Evolutionary conservation across 2,797 vertebrate genomes (phyloP).

Genomic region (Falco rusticolus): DNA sequence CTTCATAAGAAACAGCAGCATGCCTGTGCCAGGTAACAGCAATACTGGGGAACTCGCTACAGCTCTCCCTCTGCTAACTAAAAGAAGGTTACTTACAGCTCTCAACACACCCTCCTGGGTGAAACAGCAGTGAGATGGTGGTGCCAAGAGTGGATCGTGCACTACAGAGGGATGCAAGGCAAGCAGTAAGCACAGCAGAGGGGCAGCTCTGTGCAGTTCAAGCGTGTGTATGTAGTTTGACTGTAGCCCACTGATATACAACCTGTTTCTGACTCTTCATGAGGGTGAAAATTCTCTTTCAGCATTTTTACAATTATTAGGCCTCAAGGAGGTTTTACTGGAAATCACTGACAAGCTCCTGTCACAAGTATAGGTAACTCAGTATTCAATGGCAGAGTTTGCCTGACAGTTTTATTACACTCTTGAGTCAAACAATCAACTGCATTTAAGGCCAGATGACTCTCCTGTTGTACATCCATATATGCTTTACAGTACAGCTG

Average conservation of each 20-base stretch:
- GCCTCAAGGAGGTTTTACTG: constrained; percentile 35
- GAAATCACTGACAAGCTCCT: constrained; percentile 29
- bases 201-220: neutral
- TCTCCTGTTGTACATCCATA: constrained; percentile 42
- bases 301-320: constrained; percentile 30
- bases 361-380: neutral
- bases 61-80: neutral
- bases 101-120: neutral
- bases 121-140: neutral
- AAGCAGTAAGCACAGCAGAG: neutral
- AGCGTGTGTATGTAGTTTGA: neutral
- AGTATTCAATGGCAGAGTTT: constrained; percentile 33
- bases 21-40: neutral
- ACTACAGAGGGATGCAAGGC: neutral
- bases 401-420: constrained; percentile 45
- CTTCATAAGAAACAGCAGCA: accelerated
- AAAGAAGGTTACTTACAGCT: neutral
- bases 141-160: neutral
- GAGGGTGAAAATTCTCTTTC: constrained; percentile 1
- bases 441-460: constrained; percentile 42
- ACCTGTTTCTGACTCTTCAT: neutral
- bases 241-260: neutral
- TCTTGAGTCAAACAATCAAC: constrained; percentile 35
- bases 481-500: constrained; percentile 28
- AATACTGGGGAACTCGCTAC: accelerated